Base-by-base conservation (phyloP, 2,888 invertebrate genomes). In the Syritta pipiens region DNA sequence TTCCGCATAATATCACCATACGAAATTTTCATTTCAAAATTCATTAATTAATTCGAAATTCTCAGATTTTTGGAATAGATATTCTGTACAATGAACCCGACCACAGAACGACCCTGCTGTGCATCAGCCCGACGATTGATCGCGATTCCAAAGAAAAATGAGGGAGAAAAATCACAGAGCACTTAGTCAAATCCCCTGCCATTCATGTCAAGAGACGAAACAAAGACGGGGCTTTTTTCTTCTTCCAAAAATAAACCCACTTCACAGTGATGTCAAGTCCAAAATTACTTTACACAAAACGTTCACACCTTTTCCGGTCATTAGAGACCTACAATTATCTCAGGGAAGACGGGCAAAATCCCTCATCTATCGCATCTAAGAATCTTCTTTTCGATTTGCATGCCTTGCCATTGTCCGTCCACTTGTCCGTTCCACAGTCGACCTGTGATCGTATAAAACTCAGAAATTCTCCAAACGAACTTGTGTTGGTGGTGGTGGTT, bases 291-390 rank as follows among this genome's bases (percentile, higher is more conserved):
- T 59, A 42, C 35, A 32, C 65, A 65, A 72, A 51, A 20, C 42
- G 55, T 62, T 74, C 60, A 62, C 79, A 62, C 79, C 79, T 67
- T 71, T 57, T 79, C 79, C 79, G 79, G 79, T 68, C 74, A 79
- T 79, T 79, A 79, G 60, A 28, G 30, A 30, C 60, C 55, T 49
- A 74, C 48, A 53, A 71, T 59, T 71, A 72, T 60, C 42, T 44
- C 53, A 55, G 42, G 35, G 17, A 32, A 32, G 28, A 51, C 26
- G 37, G 22, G 40, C 44, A 59, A 51, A 44, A 51, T 53, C 20
- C 44, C 2, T 17, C 17, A 28, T n/a, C n/a, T 71, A 60, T 79
- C 63, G 55, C 24, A 17, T 26, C 46, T 35, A 55, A 46, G 60
- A 74, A 79, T 74, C 71, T 77, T 77, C 53, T 65, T 65, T n/a